phyloP scores from a whole-genome alignment of 2,113 vertebrate genomes.

The Heterocephalus glaber region DNA sequence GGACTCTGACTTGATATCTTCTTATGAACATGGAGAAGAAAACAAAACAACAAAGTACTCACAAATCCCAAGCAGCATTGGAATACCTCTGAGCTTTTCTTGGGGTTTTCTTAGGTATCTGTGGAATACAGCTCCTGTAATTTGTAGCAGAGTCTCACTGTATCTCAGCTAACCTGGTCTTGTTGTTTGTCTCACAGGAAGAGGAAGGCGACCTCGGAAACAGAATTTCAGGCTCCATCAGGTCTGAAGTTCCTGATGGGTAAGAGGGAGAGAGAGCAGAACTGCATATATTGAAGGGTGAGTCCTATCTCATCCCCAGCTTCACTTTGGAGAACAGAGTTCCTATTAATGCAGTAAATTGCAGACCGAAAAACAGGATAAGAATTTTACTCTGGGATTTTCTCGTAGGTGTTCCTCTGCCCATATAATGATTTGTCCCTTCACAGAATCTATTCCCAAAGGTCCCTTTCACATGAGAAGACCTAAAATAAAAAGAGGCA shows the following conservation, averaged over 20 bases:
- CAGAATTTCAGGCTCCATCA: background rate
- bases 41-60: background rate
- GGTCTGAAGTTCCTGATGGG: background rate
- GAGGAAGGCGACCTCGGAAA: background rate
- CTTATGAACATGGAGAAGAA: background rate
- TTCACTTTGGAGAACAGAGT: background rate
- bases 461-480: background rate
- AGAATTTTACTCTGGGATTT: background rate
- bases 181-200: background rate
- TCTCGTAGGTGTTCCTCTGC: background rate
- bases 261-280: background rate
- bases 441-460: background rate
- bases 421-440: background rate
- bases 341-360: background rate
- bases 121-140: background rate
- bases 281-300: background rate
- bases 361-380: background rate
- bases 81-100: background rate
- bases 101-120: conserved; percentile 4
- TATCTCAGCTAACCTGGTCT: background rate
- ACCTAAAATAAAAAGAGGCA: background rate
- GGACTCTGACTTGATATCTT: background rate
- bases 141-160: background rate
- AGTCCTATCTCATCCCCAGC: background rate
- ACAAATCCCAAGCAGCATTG: background rate